Evolutionary conservation across 2,888 invertebrate genomes (phyloP).

Genomic region (Eupithecia abbreviata): DNA sequence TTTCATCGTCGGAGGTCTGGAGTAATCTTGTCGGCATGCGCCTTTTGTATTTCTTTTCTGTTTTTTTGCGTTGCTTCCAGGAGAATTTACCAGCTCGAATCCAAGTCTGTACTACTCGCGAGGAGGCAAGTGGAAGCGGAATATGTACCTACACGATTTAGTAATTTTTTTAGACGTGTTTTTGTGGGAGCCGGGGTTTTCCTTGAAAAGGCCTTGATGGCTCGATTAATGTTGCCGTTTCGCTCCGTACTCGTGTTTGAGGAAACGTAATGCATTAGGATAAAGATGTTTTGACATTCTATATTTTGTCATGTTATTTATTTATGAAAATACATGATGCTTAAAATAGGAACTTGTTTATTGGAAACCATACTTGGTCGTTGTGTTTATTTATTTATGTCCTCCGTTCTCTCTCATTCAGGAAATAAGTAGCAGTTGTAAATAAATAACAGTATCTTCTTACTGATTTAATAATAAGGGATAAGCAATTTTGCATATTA

Average conservation of each 20-base stretch:
- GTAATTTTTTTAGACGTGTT: conserved; percentile 50
- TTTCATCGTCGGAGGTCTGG: conserved; percentile 48
- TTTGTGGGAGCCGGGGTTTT: conserved; percentile 38
- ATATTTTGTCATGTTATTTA: conserved; percentile 1
- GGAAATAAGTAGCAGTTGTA: not conserved
- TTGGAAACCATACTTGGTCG: not conserved
- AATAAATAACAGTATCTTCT: not conserved
- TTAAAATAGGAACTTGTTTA: not conserved
- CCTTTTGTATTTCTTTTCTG: conserved; percentile 77
- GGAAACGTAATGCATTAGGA: conserved; percentile 24
- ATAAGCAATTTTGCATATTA: not conserved
- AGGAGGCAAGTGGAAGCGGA: conserved; percentile 56
- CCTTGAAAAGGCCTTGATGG: conserved; percentile 41
- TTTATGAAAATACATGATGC: not conserved
- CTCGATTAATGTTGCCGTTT: conserved; percentile 34
- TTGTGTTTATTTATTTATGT: not conserved
- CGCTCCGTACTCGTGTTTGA: conserved; percentile 21
- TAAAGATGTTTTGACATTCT: conserved; percentile 22
- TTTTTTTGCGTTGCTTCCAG: conserved; percentile 67
- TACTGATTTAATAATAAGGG: not conserved
- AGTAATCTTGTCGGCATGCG: conserved; percentile 60
- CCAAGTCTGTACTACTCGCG: conserved; percentile 63
- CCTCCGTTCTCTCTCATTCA: not conserved
- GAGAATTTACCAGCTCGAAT: conserved; percentile 75
- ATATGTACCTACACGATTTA: conserved; percentile 50